Base-by-base conservation (phyloP, 2,113 vertebrate species). In the Pteropus alecto region DNA sequence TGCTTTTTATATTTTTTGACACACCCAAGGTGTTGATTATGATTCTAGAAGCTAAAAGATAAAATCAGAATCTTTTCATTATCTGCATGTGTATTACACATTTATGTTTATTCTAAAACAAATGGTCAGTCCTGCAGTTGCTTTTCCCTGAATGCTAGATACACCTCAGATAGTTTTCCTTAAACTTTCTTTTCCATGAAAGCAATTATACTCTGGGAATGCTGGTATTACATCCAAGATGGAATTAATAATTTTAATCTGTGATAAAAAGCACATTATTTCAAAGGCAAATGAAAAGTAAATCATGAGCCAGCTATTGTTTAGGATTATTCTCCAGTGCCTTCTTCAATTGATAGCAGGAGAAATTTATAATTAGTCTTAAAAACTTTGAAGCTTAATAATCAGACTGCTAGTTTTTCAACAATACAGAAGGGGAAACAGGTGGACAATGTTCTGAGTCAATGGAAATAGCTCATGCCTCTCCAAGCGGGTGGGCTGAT, bases 281-380 rank as follows among this genome's bases (percentile, higher is more conserved):
- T 92, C 67, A 89, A 94, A 90, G 41, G n/a, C 38, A 96, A 86
- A 93, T 81, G 56, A 28, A 74, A 94, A 85, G 33, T 70, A 70
- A 95, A 78, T 73, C 38, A 8, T 83, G 26, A 22, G 8, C 61
- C 33, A 46, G 46, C 74, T 83, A 46, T 76, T 84, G 1, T 73
- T 93, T 86, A 79, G 61, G 35, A 90, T 84, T 93, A 77, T 93
- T 92, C 19, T 78, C n/a, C 58, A 56, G 13, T 78, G 51, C 26
- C 4, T 93, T 82, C 77, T 95, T 79, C 15, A 22, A 15, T 68
- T 70, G 35, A 41, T 85, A 38, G 15, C 48, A 56, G 19, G 14
- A 85, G 46, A 86, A 95, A 89, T 22, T 46, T 79, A 43, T 76
- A 94, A 51, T 88, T 90, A 90, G 95, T 56, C 18, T 30, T n/a